Evolutionary conservation across 2,113 vertebrate species (phyloP), one percentile per base, ranked within the genome.

Genomic region (Hymenochirus boettgeri): DNA sequence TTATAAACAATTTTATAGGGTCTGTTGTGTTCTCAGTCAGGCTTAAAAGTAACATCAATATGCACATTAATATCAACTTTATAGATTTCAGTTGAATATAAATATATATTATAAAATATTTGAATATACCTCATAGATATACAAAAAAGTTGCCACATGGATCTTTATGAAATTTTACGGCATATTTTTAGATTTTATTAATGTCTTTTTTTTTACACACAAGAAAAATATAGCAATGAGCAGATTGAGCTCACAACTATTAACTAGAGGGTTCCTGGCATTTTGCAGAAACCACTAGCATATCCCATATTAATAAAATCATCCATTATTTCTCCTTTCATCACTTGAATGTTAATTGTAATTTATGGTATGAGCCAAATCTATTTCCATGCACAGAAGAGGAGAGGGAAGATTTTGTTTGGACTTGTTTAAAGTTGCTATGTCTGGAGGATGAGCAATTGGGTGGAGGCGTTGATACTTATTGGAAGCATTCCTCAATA

Each of bases 261-360:
- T 59, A 53, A 18, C 48, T 29, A 52, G 45, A 48, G 26, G 39
- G 58, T 67, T 67, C 55, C 56, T 59, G 64, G 64, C 56, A 59
- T 59, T 59, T 42, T 60, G 18, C 10, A 24, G n/a, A 67, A 67
- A 59, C 55, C 33, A 48, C 33, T 29, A 57, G 22, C 33, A 59
- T 27, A 39, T 59, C n/a, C 31, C 24, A 11, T 42, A 23, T 50
- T 55, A 39, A 53, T 62, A 56, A 65, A 65, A 47, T 22, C 52
- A 50, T 48, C 21, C 21, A 55, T 18, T 3, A 13, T 9, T 53
- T 63, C 21, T 54, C 25, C 10, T 25, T 65, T 57, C 27, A 50
- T 51, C 21, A 19, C 22, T 25, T 51, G 42, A 19, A 19, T 42
- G 24, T 5, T 35, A 39, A 39, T 21, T 22, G 18, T 66, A 25